These are phyloP conservation scores for Ancistrus triradiatus DNA, from an alignment of 2,113 vertebrate genomes.

Conservation along the genomic window DNA sequence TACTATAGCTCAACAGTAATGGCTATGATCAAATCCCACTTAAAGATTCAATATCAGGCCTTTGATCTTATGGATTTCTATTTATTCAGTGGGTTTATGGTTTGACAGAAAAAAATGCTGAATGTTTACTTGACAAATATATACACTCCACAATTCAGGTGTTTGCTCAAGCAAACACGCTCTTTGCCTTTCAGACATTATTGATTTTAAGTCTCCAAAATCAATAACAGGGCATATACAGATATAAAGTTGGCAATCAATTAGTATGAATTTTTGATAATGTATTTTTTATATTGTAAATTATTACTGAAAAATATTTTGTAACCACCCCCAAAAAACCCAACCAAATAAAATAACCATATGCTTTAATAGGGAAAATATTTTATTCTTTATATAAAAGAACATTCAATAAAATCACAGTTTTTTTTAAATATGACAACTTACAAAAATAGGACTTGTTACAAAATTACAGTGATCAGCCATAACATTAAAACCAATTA, in stretches of 20 bases:
- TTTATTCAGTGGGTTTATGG: neutral
- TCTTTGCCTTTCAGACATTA: conserved; percentile 65
- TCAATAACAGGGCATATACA: conserved; percentile 25
- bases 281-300: neutral
- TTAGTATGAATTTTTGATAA: neutral
- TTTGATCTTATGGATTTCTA: neutral
- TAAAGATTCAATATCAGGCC: neutral
- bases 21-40: neutral
- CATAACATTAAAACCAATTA: too few relatives aligned
- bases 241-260: conserved; percentile 2
- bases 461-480: conserved; percentile 44
- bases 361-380: conserved; percentile 35
- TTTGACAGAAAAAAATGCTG: conserved; percentile 49
- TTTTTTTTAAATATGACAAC: conserved; percentile 9
- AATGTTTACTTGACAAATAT: conserved; percentile 69
- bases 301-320: neutral
- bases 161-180: conserved; percentile 68
- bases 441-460: conserved; percentile 42
- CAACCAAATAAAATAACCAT: too few relatives aligned
- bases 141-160: conserved; percentile 68
- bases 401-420: conserved; percentile 41
- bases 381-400: conserved; percentile 56
- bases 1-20: too few relatives aligned
- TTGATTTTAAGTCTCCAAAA: conserved; percentile 43
- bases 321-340: too few relatives aligned